Percentiles rank a stretch among this genome's conserved stretches.
Conservation (phyloP, 2,797 vertebrate genomes). For the Bryconaethiops microstoma region DNA sequence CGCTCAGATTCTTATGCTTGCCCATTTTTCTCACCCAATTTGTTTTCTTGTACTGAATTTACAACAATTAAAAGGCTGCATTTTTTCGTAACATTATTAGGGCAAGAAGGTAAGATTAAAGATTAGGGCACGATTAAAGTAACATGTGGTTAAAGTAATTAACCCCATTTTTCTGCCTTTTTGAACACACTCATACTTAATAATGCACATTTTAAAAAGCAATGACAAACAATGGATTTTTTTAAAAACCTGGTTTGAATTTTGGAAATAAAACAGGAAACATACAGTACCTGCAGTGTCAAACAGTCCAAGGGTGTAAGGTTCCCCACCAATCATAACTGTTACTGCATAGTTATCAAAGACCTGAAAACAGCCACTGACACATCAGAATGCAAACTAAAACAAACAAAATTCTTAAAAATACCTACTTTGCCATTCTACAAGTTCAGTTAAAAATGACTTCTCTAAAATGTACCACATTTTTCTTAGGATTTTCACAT, state of each 20-base stretch:
- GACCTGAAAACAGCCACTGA: conserved; percentile 65
- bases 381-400: neutral
- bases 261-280: neutral
- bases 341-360: conserved; percentile 87
- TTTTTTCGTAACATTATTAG: too few species aligned
- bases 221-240: neutral
- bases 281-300: conserved; percentile 80
- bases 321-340: conserved; percentile 85
- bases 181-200: too few species aligned
- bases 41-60: too few species aligned
- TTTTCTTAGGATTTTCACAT: neutral
- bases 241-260: neutral
- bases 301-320: conserved; percentile 83
- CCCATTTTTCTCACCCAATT: too few species aligned
- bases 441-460: neutral
- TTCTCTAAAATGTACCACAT: neutral
- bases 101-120: too few species aligned
- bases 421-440: neutral
- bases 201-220: too few species aligned
- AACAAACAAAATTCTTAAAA: neutral
- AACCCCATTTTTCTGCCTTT: too few species aligned
- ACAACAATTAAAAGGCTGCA: too few species aligned
- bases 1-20: too few species aligned
- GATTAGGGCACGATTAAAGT: too few species aligned
- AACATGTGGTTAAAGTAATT: too few species aligned